Percentiles rank a stretch among this genome's conserved stretches.
Conservation (phyloP, 1,140 invertebrate species). For the Hyphantria cunea region DNA sequence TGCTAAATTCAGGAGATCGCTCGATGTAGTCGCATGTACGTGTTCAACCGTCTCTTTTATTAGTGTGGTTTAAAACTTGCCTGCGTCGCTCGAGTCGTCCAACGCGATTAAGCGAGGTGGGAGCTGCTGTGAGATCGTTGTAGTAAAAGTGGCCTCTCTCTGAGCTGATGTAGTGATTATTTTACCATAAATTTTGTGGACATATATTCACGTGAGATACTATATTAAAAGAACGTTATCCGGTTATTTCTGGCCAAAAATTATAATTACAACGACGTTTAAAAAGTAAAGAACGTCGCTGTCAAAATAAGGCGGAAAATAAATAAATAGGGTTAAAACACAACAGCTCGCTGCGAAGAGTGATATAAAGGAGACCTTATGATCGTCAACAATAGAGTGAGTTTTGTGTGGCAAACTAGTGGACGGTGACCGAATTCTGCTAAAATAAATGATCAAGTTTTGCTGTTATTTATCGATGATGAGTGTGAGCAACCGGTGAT, state of each 20-base stretch:
- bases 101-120: slow-evolving; percentile 75
- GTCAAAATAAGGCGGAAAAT: slow-evolving; percentile 77
- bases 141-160: slow-evolving; percentile 67
- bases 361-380: slow-evolving; percentile 62
- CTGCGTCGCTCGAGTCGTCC: slow-evolving; percentile 74
- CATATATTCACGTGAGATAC: slow-evolving; percentile 9
- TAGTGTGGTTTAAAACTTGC: slow-evolving; percentile 58
- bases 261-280: slow-evolving; percentile 21
- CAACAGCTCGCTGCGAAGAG: slow-evolving; percentile 44
- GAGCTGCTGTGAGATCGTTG: slow-evolving; percentile 58
- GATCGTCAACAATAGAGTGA: slow-evolving; percentile 41
- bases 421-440: slow-evolving; percentile 55
- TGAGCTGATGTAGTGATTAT: slow-evolving; percentile 41
- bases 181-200: slow-evolving; percentile 40
- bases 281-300: slow-evolving; percentile 46
- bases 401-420: slow-evolving; percentile 38
- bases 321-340: slow-evolving; percentile 73
- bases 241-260: slow-evolving; percentile 24
- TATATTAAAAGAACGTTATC: slow-evolving; percentile 2
- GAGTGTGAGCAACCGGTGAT: slow-evolving; percentile 42
- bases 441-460: slow-evolving; percentile 60
- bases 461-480: slow-evolving; percentile 45
- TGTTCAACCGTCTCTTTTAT: slow-evolving; percentile 31
- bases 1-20: slow-evolving; percentile 57
- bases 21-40: slow-evolving; percentile 4